Evolutionary conservation across 1,140 invertebrate genomes (phyloP).

Genomic region (Bacillus rossius): DNA sequence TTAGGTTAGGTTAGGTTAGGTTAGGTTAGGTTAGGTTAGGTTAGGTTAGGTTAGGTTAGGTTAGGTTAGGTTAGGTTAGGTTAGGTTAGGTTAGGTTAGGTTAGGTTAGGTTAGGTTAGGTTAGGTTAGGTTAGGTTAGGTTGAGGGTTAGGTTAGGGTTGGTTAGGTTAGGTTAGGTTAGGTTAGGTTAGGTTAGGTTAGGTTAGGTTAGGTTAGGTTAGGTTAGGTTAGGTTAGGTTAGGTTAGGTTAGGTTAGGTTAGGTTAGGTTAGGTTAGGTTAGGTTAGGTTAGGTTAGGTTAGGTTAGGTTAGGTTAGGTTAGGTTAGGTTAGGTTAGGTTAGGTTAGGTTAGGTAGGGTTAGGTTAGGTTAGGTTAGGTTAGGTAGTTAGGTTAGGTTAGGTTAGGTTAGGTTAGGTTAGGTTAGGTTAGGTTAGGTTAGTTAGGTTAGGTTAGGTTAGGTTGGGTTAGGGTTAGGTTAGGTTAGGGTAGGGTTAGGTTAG

Average conservation of each 20-base stretch:
- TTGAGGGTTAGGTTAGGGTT: constrained; percentile 2
- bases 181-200: constrained; percentile 11
- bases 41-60: constrained; percentile 24
- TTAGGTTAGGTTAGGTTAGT: constrained; percentile 21
- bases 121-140: constrained; percentile 16
- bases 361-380: too few species aligned
- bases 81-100: constrained; percentile 15
- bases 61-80: constrained; percentile 16
- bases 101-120: constrained; percentile 19
- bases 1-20: constrained; percentile 24
- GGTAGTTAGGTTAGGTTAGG: too few species aligned
- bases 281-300: constrained; percentile 11
- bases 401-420: constrained; percentile 20
- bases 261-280: constrained; percentile 11
- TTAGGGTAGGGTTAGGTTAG: too few species aligned
- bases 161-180: constrained; percentile 12
- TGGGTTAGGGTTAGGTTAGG: constrained; percentile 15
- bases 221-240: constrained; percentile 8
- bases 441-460: constrained; percentile 13
- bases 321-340: constrained; percentile 12
- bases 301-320: constrained; percentile 6
- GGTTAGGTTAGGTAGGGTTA: constrained; percentile 4
- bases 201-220: constrained; percentile 10
- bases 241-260: constrained; percentile 9
- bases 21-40: constrained; percentile 25